Percentiles rank a stretch among this genome's conserved stretches.
Conservation (phyloP, 2,888 invertebrate species). For the Agrochola lota region DNA sequence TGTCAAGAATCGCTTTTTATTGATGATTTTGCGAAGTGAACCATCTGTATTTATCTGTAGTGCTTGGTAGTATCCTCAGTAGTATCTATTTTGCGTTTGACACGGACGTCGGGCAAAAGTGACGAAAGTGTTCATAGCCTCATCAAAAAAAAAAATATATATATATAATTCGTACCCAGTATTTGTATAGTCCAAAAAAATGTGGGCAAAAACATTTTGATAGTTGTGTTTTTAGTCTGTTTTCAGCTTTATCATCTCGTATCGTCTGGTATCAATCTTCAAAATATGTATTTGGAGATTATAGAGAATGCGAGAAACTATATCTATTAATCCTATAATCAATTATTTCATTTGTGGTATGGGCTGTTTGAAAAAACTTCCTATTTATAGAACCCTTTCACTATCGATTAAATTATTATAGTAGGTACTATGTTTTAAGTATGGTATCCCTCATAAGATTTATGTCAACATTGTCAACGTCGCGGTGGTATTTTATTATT, state of each 20-base stretch:
- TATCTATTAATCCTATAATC: too few relatives aligned
- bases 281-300: background rate
- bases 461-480: constrained; percentile 67
- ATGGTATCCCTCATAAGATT: constrained; percentile 56
- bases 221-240: background rate
- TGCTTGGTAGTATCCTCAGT: too few relatives aligned
- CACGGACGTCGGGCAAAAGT: too few relatives aligned
- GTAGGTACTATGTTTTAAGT: constrained; percentile 3
- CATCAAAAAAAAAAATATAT: background rate
- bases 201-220: background rate
- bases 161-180: background rate
- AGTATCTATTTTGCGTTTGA: too few relatives aligned
- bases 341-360: background rate
- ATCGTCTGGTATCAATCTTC: background rate
- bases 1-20: too few relatives aligned
- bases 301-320: too few relatives aligned
- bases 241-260: background rate
- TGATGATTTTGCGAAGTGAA: too few relatives aligned
- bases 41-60: too few relatives aligned
- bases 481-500: constrained; percentile 64
- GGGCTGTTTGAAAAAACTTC: background rate
- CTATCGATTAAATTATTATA: constrained; percentile 17
- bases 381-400: background rate
- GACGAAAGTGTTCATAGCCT: background rate
- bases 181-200: background rate